Percentiles rank a stretch among this genome's conserved stretches.
Evolutionary conservation across 2,113 vertebrate species (phyloP).

Genomic region (Cyphomyrus plagiostoma): DNA sequence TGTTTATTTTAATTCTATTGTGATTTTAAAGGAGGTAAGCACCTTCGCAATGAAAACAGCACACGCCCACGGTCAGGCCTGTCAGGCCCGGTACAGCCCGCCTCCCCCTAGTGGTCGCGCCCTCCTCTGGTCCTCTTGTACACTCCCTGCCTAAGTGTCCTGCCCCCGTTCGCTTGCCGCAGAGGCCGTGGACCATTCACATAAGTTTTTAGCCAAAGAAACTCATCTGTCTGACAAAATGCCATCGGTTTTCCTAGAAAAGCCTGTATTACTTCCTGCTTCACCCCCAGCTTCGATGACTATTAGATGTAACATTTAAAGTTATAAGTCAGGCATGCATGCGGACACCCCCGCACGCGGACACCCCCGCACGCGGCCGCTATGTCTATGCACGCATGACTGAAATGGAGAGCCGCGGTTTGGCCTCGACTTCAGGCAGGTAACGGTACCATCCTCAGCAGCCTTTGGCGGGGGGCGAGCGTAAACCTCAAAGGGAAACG

Average conservation of each 20-base stretch:
- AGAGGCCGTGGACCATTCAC: background rate
- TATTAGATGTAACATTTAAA: background rate
- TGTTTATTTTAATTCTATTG: background rate
- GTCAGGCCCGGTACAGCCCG: background rate
- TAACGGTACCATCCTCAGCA: background rate
- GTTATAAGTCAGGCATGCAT: background rate
- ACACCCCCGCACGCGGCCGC: background rate
- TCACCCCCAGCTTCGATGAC: background rate
- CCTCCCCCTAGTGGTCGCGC: background rate
- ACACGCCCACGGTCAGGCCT: background rate
- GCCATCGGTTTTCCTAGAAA: background rate
- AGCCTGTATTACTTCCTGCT: background rate
- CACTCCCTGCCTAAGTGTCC: background rate
- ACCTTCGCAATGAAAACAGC: conserved; percentile 34
- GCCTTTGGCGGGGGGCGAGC: background rate
- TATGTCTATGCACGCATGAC: background rate
- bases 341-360: background rate
- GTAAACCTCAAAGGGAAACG: background rate
- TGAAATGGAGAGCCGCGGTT: background rate
- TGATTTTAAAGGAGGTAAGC: background rate
- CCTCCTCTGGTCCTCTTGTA: background rate
- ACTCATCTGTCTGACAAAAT: background rate
- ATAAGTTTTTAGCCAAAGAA: background rate
- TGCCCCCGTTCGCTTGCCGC: background rate
- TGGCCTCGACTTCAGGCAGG: background rate